phyloP scores from a whole-genome alignment of 2,113 vertebrate genomes.

The Zapus hudsonius region DNA sequence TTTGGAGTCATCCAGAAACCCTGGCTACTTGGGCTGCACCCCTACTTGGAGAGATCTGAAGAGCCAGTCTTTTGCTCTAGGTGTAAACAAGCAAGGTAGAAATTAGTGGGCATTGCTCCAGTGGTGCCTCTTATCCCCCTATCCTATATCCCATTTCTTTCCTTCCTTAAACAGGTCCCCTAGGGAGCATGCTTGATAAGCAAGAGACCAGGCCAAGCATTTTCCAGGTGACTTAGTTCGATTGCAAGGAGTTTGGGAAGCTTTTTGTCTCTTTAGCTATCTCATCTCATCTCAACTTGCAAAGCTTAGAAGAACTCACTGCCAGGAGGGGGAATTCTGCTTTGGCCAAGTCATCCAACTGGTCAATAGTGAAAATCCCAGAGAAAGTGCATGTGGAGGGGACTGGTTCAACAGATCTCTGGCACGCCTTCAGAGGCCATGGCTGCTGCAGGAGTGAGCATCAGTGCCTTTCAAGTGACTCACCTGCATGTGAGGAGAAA shows the following conservation, averaged over 20 bases:
- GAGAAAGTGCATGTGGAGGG: background rate
- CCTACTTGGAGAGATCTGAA: background rate
- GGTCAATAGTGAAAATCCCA: background rate
- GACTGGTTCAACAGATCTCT: background rate
- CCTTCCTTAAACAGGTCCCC: constrained; percentile 64
- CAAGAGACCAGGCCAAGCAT: background rate
- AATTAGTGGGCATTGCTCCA: constrained; percentile 39
- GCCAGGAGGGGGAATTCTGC: background rate
- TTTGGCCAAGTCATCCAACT: background rate
- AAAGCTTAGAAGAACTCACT: background rate
- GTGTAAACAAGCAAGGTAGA: background rate
- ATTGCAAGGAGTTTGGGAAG: background rate
- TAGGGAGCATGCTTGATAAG: constrained; percentile 39
- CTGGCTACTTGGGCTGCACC: background rate
- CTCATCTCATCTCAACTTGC: background rate
- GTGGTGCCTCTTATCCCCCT: background rate
- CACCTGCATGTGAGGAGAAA: constrained; percentile 48
- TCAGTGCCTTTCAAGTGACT: background rate
- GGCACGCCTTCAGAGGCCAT: background rate
- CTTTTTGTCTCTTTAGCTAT: background rate
- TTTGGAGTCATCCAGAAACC: background rate
- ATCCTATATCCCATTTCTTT: constrained; percentile 63
- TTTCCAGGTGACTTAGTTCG: background rate
- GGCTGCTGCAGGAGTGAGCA: rapidly evolving
- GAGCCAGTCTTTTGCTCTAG: background rate